Percentiles rank a stretch among this genome's conserved stretches.
Conservation (phyloP, 2,113 vertebrate species). For the Gnathonemus echidnorhynchus region DNA sequence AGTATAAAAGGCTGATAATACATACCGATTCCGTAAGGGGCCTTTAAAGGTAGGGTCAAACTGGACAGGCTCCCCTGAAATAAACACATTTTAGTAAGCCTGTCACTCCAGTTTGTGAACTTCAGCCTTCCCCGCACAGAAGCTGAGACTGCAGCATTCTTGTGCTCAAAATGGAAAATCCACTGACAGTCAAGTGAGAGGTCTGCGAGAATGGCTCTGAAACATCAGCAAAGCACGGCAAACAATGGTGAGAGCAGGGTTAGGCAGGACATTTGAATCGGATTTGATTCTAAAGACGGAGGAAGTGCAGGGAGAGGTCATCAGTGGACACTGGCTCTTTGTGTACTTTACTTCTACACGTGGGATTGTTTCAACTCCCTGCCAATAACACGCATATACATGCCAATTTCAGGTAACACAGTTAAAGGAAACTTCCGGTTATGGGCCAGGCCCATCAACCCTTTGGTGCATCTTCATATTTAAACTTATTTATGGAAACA, state of each 20-base stretch:
- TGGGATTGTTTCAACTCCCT: not conserved
- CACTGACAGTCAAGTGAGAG: not conserved
- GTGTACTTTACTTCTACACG: not conserved
- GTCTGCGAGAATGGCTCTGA: not conserved
- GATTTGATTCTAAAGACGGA: not conserved
- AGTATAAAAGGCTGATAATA: not conserved
- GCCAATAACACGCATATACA: not conserved
- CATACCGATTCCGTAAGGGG: conserved; percentile 73
- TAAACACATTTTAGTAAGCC: not conserved
- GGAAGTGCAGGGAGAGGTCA: not conserved
- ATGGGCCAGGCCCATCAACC: not conserved
- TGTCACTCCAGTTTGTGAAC: not conserved
- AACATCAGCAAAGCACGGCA: not conserved
- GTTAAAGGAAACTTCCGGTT: not conserved
- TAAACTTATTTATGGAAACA: not conserved
- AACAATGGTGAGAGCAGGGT: not conserved
- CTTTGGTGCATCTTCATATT: not conserved
- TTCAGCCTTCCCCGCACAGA: not conserved
- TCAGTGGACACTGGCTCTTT: not conserved
- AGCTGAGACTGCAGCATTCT: not conserved
- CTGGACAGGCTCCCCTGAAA: conserved; percentile 61
- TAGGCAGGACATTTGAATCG: not conserved
- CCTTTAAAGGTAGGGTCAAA: conserved; percentile 70
- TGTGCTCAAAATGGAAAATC: not conserved
- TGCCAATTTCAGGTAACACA: not conserved